A percentile compares a stretch with the other conserved stretches of the same genome.
phyloP scores from a whole-genome alignment of 2,888 invertebrate genomes.

The Sclerodermus sp. region DNA sequence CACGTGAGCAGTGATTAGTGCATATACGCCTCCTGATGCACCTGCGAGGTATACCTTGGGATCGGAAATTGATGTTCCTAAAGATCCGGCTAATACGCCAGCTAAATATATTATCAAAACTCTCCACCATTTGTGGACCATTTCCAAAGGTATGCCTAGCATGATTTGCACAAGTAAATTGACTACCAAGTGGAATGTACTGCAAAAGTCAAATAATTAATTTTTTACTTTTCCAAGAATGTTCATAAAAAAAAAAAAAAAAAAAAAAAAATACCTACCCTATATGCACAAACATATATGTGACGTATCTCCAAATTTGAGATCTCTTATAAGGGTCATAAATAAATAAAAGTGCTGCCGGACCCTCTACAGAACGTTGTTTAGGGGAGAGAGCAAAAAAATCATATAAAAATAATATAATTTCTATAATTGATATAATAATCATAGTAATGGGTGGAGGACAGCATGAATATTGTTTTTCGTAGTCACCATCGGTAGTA shows the following conservation, averaged over 20 bases:
- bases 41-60: constrained; percentile 84
- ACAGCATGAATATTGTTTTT: constrained; percentile 89
- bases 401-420: constrained; percentile 64
- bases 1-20: constrained; percentile 89
- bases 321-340: constrained; percentile 84
- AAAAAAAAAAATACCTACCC: constrained; percentile 65
- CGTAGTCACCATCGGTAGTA: constrained; percentile 73
- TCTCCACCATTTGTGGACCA: constrained; percentile 96
- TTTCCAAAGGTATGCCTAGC: constrained; percentile 91
- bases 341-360: constrained; percentile 79
- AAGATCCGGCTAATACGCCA: constrained; percentile 82
- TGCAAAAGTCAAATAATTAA: constrained; percentile 51
- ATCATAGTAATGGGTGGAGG: constrained; percentile 94
- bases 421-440: constrained; percentile 84
- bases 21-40: constrained; percentile 94
- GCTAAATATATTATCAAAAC: constrained; percentile 81
- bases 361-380: constrained; percentile 63
- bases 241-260: constrained; percentile 4
- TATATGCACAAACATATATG: constrained; percentile 96
- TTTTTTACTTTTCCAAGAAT: not conserved
- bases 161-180: constrained; percentile 91
- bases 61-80: constrained; percentile 80
- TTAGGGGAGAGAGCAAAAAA: constrained; percentile 30
- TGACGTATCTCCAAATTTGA: constrained; percentile 90
- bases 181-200: constrained; percentile 83